Conservation (phyloP, 2,797 vertebrate species). For the Sebastolobus altivelis region DNA sequence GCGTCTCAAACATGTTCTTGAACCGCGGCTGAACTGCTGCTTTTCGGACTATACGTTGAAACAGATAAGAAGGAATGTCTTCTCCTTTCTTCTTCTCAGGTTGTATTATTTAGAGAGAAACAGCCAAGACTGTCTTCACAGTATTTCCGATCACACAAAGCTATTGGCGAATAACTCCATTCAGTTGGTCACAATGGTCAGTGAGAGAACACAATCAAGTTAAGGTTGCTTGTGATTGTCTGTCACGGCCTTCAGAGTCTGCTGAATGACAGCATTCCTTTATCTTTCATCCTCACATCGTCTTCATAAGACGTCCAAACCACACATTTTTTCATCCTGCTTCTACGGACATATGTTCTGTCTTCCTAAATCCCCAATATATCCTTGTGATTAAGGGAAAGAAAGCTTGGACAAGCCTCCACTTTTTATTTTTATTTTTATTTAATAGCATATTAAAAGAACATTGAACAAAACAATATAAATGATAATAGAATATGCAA, state of each 20-base stretch:
- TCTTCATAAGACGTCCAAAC: not conserved
- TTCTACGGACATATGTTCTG: not conserved
- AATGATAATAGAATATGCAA: no score
- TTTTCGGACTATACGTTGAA: not conserved
- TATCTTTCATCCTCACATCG: not conserved
- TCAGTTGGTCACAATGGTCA: slow-evolving; percentile 11
- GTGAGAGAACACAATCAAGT: slow-evolving; percentile 5
- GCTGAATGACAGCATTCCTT: slow-evolving; percentile 24
- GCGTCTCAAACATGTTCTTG: not conserved
- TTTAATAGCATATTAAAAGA: no score
- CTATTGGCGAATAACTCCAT: slow-evolving; percentile 8
- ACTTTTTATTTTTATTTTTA: no score
- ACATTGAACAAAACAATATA: no score
- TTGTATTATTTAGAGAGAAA: slow-evolving; percentile 2
- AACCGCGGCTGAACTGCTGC: not conserved
- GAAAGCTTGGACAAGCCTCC: no score
- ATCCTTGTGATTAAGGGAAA: not conserved
- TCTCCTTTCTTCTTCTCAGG: not conserved
- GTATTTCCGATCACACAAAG: not conserved
- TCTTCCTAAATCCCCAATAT: not conserved
- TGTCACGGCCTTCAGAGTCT: slow-evolving; percentile 13
- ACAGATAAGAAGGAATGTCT: not conserved
- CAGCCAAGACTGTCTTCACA: not conserved
- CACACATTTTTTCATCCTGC: not conserved
- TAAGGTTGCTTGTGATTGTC: slow-evolving; percentile 6